Evolutionary conservation across 2,888 invertebrate species (phyloP), one percentile per base, ranked within the genome.

Genomic region (Exocentrus adspersus): DNA sequence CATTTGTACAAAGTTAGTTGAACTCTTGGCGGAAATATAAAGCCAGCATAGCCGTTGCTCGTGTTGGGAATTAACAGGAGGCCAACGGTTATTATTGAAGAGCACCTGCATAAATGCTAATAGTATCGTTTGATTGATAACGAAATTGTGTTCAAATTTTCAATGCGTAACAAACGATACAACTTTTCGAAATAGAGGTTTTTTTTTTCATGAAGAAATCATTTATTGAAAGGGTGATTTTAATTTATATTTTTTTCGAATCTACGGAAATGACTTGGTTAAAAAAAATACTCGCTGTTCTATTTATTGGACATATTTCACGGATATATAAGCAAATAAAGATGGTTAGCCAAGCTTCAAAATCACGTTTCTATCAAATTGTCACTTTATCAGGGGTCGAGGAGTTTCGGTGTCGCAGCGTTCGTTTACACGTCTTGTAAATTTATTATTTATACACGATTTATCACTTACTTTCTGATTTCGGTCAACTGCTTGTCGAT

Each of bases 391-490:
- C 10, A 37, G 3, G 3, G 24, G 24, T 24, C 24, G 7, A 5
- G 24, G 3, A 24, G 24, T 24, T 16, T 54, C 32, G n/a, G 54
- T 12, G 17, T 17, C 21, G 6, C 9, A 12, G 4, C 43, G 54
- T 14, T 57, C 57, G 28, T 57, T 57, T 43, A 41, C 21, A 54
- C 43, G 32, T 20, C 45, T 19, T 17, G 20, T 30, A 45, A 46
- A 46, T 57, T 32, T 46, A 57, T 57, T 57, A 57, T 57, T 32
- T 57, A 57, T 30, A 20, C 37, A 37, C 37, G n/a, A n/a, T n/a
- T n/a, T n/a, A n/a, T n/a, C n/a, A n/a, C n/a, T n/a, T n/a, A n/a
- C n/a, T n/a, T n/a, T n/a, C n/a, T n/a, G n/a, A n/a, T n/a, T n/a
- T n/a, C n/a, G n/a, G n/a, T n/a, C n/a, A n/a, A n/a, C n/a, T n/a